Evolutionary conservation across 2,113 vertebrate genomes (phyloP).

Genomic region (Conger conger): DNA sequence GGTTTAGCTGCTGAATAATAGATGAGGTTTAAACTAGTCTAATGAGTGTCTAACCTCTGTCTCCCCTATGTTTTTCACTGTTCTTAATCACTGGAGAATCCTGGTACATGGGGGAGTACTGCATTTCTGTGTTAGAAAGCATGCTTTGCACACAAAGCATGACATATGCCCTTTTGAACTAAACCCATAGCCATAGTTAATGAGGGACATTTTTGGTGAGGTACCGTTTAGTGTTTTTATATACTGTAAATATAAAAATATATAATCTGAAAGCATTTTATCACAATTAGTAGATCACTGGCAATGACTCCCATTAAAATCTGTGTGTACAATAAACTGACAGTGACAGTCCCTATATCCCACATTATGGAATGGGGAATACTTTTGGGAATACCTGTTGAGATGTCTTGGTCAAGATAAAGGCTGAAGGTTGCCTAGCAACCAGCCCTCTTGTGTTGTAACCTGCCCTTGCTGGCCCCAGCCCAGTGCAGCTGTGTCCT

Average conservation of each 20-base stretch:
- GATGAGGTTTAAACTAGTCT: constrained; percentile 52
- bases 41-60: constrained; percentile 34
- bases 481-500: not conserved
- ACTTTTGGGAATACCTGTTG: not conserved
- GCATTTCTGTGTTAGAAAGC: not conserved
- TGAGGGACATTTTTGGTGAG: not conserved
- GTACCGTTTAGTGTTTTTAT: not conserved
- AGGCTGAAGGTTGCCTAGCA: not conserved
- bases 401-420: not conserved
- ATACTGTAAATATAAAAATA: not conserved
- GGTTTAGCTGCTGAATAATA: constrained; percentile 51
- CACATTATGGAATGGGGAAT: not conserved
- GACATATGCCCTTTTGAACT: too few species aligned
- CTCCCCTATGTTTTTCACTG: constrained; percentile 44
- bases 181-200: not conserved
- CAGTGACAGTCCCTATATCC: not conserved
- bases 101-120: not conserved
- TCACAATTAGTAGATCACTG: not conserved
- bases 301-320: too few species aligned
- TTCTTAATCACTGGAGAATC: constrained; percentile 12
- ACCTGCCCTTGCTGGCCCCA: not conserved
- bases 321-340: too few species aligned
- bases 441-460: not conserved
- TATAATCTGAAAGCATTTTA: not conserved
- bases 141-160: not conserved